A percentile compares a stretch with the other conserved stretches of the same genome.
Conservation (phyloP, 1,140 invertebrate genomes). For the Philopotamus ludificatus region DNA sequence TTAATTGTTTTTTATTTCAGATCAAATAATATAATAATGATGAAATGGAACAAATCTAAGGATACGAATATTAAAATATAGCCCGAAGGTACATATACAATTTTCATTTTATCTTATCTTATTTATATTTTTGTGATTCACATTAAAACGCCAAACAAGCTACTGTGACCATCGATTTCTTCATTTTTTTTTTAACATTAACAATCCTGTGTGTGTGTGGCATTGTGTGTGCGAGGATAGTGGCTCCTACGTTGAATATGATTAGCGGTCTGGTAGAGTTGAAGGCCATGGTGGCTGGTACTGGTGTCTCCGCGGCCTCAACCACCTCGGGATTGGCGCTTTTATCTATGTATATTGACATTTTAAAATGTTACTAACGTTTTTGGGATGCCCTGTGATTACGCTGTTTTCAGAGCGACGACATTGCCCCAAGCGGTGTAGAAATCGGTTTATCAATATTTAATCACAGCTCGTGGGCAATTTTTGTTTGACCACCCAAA, state of each 20-base stretch:
- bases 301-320: conserved; percentile 30
- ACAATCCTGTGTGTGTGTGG: no score
- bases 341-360: no score
- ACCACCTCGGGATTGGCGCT: background rate
- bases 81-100: background rate
- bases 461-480: no score
- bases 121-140: background rate
- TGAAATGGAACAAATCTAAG: no score
- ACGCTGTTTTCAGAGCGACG: no score
- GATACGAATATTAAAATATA: background rate
- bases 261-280: conserved; percentile 15
- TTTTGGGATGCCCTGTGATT: no score
- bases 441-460: no score
- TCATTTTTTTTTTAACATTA: background rate
- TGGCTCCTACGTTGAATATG: conserved; percentile 11
- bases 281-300: conserved; percentile 37
- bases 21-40: no score
- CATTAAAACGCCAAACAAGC: background rate
- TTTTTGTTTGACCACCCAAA: no score
- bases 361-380: no score
- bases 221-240: background rate
- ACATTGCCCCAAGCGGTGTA: no score
- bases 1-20: no score
- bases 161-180: background rate
- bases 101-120: background rate